Conservation (phyloP, 1,140 invertebrate genomes). For the Prorops nasuta region DNA sequence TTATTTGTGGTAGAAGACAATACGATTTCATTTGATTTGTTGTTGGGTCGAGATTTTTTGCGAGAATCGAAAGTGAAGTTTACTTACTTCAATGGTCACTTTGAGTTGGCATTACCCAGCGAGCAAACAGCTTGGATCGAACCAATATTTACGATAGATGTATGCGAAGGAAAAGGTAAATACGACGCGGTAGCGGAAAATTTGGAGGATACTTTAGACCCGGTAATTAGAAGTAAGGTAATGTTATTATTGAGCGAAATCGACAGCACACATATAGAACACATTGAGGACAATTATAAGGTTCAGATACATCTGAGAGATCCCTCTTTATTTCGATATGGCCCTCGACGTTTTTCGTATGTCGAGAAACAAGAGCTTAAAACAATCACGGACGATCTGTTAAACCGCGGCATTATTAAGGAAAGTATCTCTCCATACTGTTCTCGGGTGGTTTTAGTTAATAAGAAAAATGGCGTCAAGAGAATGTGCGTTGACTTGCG, state of each 20-base stretch:
- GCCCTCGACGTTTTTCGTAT: background rate
- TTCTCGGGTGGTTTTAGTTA: too few relatives aligned
- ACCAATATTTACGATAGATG: background rate
- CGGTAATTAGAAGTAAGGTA: background rate
- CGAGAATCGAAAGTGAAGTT: background rate
- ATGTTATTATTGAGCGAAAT: background rate
- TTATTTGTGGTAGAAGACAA: background rate
- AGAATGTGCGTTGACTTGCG: too few relatives aligned
- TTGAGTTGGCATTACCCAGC: background rate
- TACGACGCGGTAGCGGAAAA: background rate
- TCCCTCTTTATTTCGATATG: background rate
- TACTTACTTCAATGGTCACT: background rate
- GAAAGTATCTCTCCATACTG: too few relatives aligned
- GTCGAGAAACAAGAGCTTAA: too few relatives aligned
- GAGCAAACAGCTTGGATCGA: background rate
- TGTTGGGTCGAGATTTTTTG: background rate
- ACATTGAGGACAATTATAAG: background rate
- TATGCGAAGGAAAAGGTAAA: background rate
- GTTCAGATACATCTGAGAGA: constrained; percentile 1
- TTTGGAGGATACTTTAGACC: background rate
- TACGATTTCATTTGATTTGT: background rate
- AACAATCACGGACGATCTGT: background rate
- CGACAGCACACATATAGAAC: background rate
- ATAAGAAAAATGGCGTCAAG: background rate
- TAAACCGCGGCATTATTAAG: constrained; percentile 3